Evolutionary conservation across 2,797 vertebrate genomes (phyloP), one percentile per base, ranked within the genome.

Genomic region (Enteromius trimaculatus): DNA sequence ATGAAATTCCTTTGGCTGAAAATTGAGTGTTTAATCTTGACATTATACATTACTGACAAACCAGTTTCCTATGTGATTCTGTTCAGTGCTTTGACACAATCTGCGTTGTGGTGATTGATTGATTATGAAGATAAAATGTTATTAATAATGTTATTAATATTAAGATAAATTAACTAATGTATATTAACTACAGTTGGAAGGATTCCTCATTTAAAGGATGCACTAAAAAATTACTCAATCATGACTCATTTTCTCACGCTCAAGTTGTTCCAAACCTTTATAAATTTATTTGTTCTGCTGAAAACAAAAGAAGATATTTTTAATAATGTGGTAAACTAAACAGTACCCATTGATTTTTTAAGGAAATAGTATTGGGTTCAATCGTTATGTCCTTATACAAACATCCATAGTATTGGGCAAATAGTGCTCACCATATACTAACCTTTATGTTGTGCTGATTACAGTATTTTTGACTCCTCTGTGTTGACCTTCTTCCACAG

Each of bases 401-500:
- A 29, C 14, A 17, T 17, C 60, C 60, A 64, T 31, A 26, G 11
- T 60, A 29, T 26, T 7, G 5, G 58, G 13, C 58, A 53, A 51
- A 31, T n/a, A 21, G 9, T 34, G 51, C 1, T 72, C 7, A 72
- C 16, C 0, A 4, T 49, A 51, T 51, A 1, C 21, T 55, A 4
- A 23, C 31, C 19, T 26, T 7, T 42, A 1, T 60, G 6, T 39
- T 34, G 7, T 23, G n/a, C 14, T 19, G 53, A 39, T 39, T 58
- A 75, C 1, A 77, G 17, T 7, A 6, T 13, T 47, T 42, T 70
- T 70, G 39, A 70, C 10, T 55, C 17, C 19, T 65, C 60, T 31
- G n/a, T 51, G 42, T 44, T 70, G 3, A 37, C 26, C 9, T 77
- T 5, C 19, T 76, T 77, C 34, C 10, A 47, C 89, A 98, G 96